A percentile compares a stretch with the other conserved stretches of the same genome.
These are phyloP conservation scores for Rhea americana DNA, from an alignment of 2,113 vertebrate genomes.

Conservation along the genomic window DNA sequence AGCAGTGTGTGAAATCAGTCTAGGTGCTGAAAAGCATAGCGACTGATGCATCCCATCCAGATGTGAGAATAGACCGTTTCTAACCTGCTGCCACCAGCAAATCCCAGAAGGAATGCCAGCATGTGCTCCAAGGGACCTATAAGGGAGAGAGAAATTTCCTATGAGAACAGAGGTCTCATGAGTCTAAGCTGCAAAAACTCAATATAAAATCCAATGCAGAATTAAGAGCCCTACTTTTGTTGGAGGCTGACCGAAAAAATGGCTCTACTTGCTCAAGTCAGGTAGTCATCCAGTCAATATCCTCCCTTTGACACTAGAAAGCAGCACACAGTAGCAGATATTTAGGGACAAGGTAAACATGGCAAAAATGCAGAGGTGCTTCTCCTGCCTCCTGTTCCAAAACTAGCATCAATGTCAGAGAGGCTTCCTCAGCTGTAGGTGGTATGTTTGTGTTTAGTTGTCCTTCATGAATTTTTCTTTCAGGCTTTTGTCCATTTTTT, in stretches of 20 bases:
- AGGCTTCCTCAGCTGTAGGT: neutral
- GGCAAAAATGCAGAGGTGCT: neutral
- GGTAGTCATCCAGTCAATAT: neutral
- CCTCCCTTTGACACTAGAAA: neutral
- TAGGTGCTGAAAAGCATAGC: neutral
- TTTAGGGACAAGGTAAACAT: neutral
- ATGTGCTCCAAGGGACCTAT: neutral
- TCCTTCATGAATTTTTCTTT: neutral
- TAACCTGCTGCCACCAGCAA: neutral
- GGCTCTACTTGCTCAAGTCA: neutral
- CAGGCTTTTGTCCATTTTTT: neutral
- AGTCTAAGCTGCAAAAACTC: neutral
- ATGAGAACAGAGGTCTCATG: neutral
- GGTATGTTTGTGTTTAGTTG: neutral
- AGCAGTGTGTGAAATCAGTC: neutral
- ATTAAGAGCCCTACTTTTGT: accelerated
- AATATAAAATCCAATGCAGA: neutral
- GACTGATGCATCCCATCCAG: neutral
- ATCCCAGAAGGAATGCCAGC: neutral
- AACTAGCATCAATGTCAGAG: neutral
- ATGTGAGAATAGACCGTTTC: neutral
- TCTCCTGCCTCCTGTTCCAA: neutral
- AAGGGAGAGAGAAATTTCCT: neutral
- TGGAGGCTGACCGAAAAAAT: accelerated
- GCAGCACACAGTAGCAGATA: neutral